phyloP scores from a whole-genome alignment of 2,113 vertebrate species.

The Accipiter virgatus region DNA sequence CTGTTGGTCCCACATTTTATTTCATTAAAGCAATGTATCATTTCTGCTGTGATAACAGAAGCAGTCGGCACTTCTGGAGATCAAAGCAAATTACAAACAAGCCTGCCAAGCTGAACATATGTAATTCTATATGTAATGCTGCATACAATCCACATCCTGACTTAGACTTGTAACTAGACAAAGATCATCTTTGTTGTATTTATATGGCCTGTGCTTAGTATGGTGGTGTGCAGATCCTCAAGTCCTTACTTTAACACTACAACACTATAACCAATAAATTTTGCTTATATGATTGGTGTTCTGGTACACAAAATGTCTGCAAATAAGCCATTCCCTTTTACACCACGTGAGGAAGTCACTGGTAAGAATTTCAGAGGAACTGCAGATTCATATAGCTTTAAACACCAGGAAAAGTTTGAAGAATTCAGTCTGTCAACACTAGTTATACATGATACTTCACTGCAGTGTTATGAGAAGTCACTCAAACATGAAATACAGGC shows the following conservation, averaged over 20 bases:
- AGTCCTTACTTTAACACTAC: not conserved
- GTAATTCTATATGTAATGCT: conserved; percentile 44
- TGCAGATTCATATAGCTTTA: not conserved
- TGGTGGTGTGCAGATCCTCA: not conserved
- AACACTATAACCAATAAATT: not conserved
- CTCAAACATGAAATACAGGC: not conserved
- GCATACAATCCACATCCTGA: not conserved
- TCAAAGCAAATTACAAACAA: conserved; percentile 27
- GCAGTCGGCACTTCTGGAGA: conserved; percentile 15
- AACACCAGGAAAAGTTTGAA: not conserved
- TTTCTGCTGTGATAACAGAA: conserved; percentile 42
- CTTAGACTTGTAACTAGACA: not conserved
- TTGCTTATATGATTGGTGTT: not conserved
- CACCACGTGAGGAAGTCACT: not conserved
- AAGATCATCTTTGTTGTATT: conserved; percentile 43
- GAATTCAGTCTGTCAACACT: not conserved
- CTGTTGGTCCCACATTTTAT: not conserved
- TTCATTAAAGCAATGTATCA: conserved; percentile 39
- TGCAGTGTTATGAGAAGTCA: not conserved
- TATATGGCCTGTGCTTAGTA: not conserved
- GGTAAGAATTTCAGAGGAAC: not conserved
- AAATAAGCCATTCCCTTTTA: not conserved
- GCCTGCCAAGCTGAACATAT: not conserved
- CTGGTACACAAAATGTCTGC: not conserved
- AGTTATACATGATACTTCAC: not conserved